Conservation (phyloP, 2,888 invertebrate species). For the Spodoptera exigua region DNA sequence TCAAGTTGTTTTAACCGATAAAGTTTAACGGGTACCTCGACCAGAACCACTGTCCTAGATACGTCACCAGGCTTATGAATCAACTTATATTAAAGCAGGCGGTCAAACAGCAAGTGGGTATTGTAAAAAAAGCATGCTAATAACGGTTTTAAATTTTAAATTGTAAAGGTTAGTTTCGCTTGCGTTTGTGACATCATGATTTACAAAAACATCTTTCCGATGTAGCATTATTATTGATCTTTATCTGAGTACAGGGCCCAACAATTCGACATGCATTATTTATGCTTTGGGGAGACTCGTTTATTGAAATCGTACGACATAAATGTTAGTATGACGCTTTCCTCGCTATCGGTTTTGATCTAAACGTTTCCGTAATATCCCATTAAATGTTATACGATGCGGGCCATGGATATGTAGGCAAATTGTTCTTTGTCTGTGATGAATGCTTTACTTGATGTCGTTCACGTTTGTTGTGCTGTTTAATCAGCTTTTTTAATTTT, state of each 20-base stretch:
- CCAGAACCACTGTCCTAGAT: conserved; percentile 62
- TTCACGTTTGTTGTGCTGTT: conserved; percentile 5
- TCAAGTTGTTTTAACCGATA: conserved; percentile 48
- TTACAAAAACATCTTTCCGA: conserved; percentile 61
- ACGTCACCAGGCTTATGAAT: conserved; percentile 52
- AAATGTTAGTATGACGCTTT: conserved; percentile 69
- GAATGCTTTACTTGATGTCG: conserved; percentile 21
- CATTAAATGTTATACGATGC: conserved; percentile 67
- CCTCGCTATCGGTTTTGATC: conserved; percentile 60
- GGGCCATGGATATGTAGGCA: conserved; percentile 57
- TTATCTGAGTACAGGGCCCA: conserved; percentile 70
- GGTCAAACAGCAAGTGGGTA: conserved; percentile 55
- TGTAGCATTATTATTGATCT: conserved; percentile 76
- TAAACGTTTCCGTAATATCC: conserved; percentile 61
- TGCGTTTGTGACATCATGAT: conserved; percentile 33
- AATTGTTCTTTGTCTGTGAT: conserved; percentile 43
- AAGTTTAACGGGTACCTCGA: conserved; percentile 43
- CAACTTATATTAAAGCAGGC: conserved; percentile 56
- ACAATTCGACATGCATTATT: conserved; percentile 87
- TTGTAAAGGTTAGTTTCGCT: conserved; percentile 32
- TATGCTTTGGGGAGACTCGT: conserved; percentile 79
- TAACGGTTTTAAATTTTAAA: conserved; percentile 19
- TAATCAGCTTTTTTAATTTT: conserved; percentile 1
- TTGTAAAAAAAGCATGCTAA: conserved; percentile 18
- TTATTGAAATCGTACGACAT: conserved; percentile 85